Conservation (phyloP, 2,113 vertebrate genomes). For the Nyctibius bracteatus region DNA sequence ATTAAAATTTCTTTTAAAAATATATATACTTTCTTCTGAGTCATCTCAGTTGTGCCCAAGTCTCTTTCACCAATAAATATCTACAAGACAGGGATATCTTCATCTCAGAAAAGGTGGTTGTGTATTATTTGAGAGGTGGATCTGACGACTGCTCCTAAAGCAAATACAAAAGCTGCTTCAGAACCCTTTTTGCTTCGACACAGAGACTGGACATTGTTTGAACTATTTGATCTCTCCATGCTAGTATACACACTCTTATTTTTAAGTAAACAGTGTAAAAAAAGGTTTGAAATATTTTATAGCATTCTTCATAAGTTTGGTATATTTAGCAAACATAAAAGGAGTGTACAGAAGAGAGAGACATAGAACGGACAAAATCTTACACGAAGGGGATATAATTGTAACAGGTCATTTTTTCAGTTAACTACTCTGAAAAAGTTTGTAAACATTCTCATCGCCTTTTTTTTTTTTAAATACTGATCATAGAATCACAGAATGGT, state of each 20-base stretch:
- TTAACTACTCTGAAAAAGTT: neutral
- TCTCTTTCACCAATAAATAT: neutral
- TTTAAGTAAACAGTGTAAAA: neutral
- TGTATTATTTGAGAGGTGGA: neutral
- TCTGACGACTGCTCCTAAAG: neutral
- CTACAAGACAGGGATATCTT: neutral
- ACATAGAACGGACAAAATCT: neutral
- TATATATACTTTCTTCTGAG: neutral
- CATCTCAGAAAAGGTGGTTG: neutral
- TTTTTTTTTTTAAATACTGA: neutral
- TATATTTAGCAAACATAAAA: neutral
- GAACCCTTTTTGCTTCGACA: neutral
- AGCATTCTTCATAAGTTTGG: neutral
- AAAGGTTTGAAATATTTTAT: neutral
- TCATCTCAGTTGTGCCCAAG: neutral
- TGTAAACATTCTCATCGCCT: neutral
- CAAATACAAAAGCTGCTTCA: neutral
- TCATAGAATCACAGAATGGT: too few relatives aligned
- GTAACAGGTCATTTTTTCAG: neutral
- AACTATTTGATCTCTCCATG: neutral
- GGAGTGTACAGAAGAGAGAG: neutral
- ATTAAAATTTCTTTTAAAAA: slow-evolving; percentile 22
- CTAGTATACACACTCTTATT: neutral
- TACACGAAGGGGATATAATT: neutral
- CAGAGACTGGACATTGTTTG: neutral